A percentile compares a stretch with the other conserved stretches of the same genome.
Conservation (phyloP, 2,113 vertebrate genomes). For the Scopus umbretta region DNA sequence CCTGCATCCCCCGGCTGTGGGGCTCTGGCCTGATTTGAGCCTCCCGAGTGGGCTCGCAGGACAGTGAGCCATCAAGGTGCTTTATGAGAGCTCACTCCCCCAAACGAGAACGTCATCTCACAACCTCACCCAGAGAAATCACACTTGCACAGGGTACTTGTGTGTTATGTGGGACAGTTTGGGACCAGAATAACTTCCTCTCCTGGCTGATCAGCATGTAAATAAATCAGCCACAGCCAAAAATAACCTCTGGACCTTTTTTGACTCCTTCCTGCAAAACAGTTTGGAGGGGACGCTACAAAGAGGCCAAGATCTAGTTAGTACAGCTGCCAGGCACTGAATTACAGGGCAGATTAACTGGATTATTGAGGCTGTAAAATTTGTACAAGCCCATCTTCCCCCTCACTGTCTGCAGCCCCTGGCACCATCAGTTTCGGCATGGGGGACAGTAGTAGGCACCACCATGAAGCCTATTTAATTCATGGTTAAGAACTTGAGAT, state of each 20-base stretch:
- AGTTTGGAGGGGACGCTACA: background rate
- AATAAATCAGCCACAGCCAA: slow-evolving; percentile 10
- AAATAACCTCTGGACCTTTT: slow-evolving; percentile 41
- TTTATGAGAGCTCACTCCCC: background rate
- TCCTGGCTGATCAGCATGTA: background rate
- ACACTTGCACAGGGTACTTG: background rate
- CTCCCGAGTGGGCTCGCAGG: rapidly evolving
- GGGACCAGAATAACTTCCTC: slow-evolving; percentile 36
- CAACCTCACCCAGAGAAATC: background rate
- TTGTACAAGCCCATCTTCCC: background rate
- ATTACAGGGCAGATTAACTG: background rate
- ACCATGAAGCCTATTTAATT: background rate
- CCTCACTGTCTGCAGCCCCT: background rate
- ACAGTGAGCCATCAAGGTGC: background rate
- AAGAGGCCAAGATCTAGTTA: background rate
- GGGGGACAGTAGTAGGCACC: background rate
- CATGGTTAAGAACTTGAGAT: background rate
- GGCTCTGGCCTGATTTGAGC: background rate
- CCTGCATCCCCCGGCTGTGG: background rate
- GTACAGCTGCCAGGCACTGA: background rate
- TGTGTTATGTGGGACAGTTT: slow-evolving; percentile 10
- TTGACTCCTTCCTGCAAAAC: background rate
- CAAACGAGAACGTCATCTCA: background rate
- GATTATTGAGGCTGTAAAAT: background rate
- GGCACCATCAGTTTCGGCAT: background rate